Evolutionary conservation across 1,140 invertebrate species (phyloP), one percentile per base, ranked within the genome.

Genomic region (Rhyacophila brunnea): DNA sequence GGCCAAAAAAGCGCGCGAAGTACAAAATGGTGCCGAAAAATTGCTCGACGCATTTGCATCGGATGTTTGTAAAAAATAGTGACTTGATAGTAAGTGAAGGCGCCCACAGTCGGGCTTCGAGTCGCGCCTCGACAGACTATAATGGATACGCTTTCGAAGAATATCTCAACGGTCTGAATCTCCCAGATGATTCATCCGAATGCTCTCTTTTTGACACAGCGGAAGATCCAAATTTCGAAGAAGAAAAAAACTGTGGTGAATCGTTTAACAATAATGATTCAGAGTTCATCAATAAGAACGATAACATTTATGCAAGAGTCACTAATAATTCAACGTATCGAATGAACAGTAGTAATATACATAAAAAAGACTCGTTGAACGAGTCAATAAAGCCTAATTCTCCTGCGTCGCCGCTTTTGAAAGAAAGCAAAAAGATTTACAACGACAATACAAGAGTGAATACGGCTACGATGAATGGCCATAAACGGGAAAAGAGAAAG

Each of bases 401-500:
- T 5, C 23, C 23, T 28, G 23, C 23, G 23, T 28, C 23, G 23
- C 23, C 23, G 9, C 23, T 28, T 28, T 28, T 28, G 23, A 28
- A 28, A 28, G 23, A 28, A 28, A 28, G 9, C 23, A 28, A 28
- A 28, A 28, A 28, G 23, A n/a, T n/a, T n/a, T n/a, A n/a, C n/a
- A n/a, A n/a, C n/a, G 23, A 28, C 23, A 9, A 28, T 28, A 28
- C 4, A 42, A 40, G 20, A n/a, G 18, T 19, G 4, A 42, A 9
- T 10, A 34, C 15, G 9, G 23, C 44, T 6, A 36, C 36, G 0
- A 13, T 11, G 20, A 18, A 17, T 13, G 11, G 28, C 17, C 67
- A 73, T 40, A 79, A 74, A 36, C 63, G 65, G 43, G 74, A 73
- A n/a, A 73, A 73, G 60, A 67, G 74, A 48, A 78, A 77, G 66